phyloP scores from a whole-genome alignment of 2,888 invertebrate species.

The Synergus japonicus region DNA sequence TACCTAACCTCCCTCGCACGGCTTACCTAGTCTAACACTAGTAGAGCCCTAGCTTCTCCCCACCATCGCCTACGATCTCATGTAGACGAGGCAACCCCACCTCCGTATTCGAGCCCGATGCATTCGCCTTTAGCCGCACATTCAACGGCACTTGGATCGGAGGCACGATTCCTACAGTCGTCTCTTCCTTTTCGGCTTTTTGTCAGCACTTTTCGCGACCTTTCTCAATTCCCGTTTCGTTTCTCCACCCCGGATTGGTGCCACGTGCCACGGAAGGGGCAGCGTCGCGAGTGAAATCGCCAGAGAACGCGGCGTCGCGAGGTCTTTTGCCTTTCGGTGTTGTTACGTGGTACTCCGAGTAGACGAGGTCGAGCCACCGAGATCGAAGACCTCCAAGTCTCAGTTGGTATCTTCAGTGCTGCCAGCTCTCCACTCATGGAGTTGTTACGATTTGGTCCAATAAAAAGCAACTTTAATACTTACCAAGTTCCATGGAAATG shows the following conservation, averaged over 20 bases:
- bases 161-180: conserved; percentile 24
- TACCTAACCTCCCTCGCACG: conserved; percentile 48
- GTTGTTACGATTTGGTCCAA: conserved; percentile 6
- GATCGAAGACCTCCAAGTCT: conserved; percentile 17
- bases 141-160: conserved; percentile 34
- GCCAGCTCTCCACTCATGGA: conserved; percentile 13
- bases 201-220: not conserved
- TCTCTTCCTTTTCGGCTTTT: conserved; percentile 3
- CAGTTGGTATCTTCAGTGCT: not conserved
- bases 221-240: not conserved
- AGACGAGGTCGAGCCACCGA: conserved; percentile 28
- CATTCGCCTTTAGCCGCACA: conserved; percentile 29
- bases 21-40: conserved; percentile 61
- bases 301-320: conserved; percentile 12
- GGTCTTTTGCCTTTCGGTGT: conserved; percentile 32
- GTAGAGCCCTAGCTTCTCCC: conserved; percentile 49
- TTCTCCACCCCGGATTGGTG: not conserved
- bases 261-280: conserved; percentile 24
- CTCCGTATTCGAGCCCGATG: conserved; percentile 49
- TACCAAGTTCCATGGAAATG: conserved; percentile 7
- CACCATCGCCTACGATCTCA: conserved; percentile 33
- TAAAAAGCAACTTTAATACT: not conserved
- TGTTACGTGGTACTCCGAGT: conserved; percentile 25
- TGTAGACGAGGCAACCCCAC: conserved; percentile 58
- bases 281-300: conserved; percentile 18